A percentile compares a stretch with the other conserved stretches of the same genome.
Conservation (phyloP, 1,140 invertebrate species). For the Hyles euphorbiae region DNA sequence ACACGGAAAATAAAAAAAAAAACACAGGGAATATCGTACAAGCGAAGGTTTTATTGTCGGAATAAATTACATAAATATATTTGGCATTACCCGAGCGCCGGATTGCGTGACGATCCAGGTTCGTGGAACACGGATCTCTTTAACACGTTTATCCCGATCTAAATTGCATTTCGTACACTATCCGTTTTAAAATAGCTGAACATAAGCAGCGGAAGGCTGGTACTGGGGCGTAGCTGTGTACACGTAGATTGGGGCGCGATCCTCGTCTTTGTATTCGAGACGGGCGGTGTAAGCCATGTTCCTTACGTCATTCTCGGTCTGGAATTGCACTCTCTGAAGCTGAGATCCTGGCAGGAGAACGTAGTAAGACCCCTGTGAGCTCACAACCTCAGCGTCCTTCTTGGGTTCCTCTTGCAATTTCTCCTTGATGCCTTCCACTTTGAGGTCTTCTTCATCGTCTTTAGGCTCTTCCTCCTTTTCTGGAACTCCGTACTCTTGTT, state of each 20-base stretch:
- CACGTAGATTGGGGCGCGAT: conserved; percentile 55
- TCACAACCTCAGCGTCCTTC: conserved; percentile 48
- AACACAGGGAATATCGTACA: no score
- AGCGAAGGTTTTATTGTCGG: no score
- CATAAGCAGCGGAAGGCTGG: conserved; percentile 46
- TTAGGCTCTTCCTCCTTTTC: conserved; percentile 23
- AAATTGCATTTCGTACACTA: conserved; percentile 5
- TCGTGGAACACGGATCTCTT: background rate
- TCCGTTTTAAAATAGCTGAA: conserved; percentile 32
- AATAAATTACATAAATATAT: no score
- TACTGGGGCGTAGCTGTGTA: conserved; percentile 55
- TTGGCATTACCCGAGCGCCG: no score
- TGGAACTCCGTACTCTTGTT: conserved; percentile 45
- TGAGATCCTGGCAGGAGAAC: conserved; percentile 54
- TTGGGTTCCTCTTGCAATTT: conserved; percentile 45
- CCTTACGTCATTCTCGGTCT: conserved; percentile 55
- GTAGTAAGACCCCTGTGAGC: conserved; percentile 56
- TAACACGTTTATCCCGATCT: conserved; percentile 2
- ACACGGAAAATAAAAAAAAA: no score
- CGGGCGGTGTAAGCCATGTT: conserved; percentile 68
- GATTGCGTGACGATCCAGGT: no score
- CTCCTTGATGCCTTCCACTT: conserved; percentile 29
- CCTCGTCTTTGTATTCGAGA: conserved; percentile 57
- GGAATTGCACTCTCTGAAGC: conserved; percentile 59
- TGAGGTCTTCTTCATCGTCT: conserved; percentile 27